These are phyloP conservation scores for Batillaria attramentaria DNA, from an alignment of 1,140 invertebrate species.

Conservation along the genomic window DNA sequence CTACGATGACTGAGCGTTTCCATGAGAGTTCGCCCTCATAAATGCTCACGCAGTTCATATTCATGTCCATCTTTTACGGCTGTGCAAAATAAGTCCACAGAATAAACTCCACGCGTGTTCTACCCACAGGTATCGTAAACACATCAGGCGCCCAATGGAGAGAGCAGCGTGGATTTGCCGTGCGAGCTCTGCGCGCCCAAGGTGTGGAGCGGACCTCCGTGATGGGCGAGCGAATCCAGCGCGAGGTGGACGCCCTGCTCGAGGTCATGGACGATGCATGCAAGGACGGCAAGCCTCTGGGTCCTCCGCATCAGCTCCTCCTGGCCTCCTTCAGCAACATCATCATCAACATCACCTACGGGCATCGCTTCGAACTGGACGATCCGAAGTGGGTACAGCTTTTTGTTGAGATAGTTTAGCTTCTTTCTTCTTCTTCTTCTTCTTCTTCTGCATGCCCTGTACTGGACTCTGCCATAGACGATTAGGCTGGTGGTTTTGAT, in stretches of 20 bases:
- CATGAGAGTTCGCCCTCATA: neutral
- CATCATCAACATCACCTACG: slow-evolving; percentile 46
- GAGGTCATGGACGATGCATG: neutral
- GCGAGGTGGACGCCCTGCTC: slow-evolving; percentile 18
- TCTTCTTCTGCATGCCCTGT: no score
- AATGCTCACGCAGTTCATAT: neutral
- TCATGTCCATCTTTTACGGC: neutral
- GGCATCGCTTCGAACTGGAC: slow-evolving; percentile 65
- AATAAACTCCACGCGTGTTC: neutral
- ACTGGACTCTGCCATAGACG: no score
- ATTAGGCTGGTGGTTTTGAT: no score
- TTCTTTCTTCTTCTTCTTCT: neutral
- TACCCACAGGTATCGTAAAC: slow-evolving; percentile 27
- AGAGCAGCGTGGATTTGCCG: slow-evolving; percentile 29
- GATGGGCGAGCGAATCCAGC: neutral
- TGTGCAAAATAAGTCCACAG: neutral
- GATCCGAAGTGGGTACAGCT: slow-evolving; percentile 59
- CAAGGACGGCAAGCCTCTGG: neutral
- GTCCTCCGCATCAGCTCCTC: no score
- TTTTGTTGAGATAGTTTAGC: no score
- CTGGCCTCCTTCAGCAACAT: slow-evolving; percentile 41
- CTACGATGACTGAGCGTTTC: neutral
- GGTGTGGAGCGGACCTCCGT: neutral
- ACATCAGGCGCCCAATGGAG: slow-evolving; percentile 22
- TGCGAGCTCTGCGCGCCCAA: slow-evolving; percentile 14